Base-by-base conservation (phyloP, 2,888 invertebrate species). In the Oasisia sp. region DNA sequence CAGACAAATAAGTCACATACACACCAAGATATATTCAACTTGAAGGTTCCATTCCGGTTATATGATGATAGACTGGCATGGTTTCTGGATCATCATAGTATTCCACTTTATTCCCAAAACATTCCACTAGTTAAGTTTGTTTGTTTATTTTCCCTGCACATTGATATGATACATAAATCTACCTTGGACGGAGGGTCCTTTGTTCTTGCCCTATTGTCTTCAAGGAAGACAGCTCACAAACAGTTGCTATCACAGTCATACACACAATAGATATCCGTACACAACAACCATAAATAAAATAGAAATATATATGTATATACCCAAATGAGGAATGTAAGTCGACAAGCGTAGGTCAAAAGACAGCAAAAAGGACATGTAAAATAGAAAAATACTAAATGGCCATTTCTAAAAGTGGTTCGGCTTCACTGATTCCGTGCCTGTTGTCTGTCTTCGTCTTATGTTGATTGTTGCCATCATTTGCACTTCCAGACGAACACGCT, bases 401-500 rank as follows among this genome's bases (percentile, higher is more conserved):
- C 44, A 32, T 38, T 91, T 91, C 14, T 91, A 45, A 45, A 45
- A 7, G 74, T 19, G 74, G n/a, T 74, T 27, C 74, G 74, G 74
- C 74, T 27, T 74, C 74, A 19, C 74, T 74, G 27, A 74, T 74
- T 74, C 74, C 27, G 74, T 27, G 27, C 5, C 7, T 27, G 5
- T 74, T 19, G 74, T n/a, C 5, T 27, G 14, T 27, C 19, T 7
- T 74, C 27, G n/a, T 74, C 27, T 19, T 27, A 5, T 91, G 58
- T 91, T n/a, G 19, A 44, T 89, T 44, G 91, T 89, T 91, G 27
- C 14, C 38, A 91, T 93, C 92, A 95, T 11, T 94, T 92, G 93
- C 95, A 95, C 93, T 95, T 95, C 95, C 95, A 95, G 32, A 95
- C 95, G 94, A 95, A 95, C 38, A 95, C 95, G 94, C 95, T 95